Percentiles rank a stretch among this genome's conserved stretches.
These are phyloP conservation scores for Nasonia giraulti DNA, from an alignment of 1,140 invertebrate species.

Conservation along the genomic window DNA sequence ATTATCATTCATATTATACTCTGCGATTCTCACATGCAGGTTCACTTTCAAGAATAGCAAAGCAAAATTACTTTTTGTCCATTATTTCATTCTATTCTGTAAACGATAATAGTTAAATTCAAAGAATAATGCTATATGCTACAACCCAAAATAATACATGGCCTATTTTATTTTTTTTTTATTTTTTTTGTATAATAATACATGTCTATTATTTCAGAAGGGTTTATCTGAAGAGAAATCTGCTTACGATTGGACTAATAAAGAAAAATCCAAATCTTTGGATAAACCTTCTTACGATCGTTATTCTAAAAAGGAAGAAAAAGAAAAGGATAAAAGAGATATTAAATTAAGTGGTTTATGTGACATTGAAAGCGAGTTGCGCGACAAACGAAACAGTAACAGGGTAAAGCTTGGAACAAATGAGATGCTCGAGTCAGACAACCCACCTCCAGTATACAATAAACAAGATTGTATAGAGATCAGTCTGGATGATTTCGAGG, in stretches of 20 bases:
- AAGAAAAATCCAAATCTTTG: slow-evolving; percentile 70
- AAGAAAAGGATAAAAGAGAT: slow-evolving; percentile 69
- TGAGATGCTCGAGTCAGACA: slow-evolving; percentile 72
- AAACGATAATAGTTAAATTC: neutral
- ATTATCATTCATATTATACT: neutral
- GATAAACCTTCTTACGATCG: slow-evolving; percentile 67
- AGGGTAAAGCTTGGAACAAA: slow-evolving; percentile 70
- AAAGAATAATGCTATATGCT: too few relatives aligned
- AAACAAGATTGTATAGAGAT: slow-evolving; percentile 73
- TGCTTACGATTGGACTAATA: slow-evolving; percentile 68
- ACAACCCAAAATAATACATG: neutral
- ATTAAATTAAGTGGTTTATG: slow-evolving; percentile 53
- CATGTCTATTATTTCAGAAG: slow-evolving; percentile 60
- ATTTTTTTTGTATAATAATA: slow-evolving; percentile 22
- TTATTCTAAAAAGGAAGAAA: slow-evolving; percentile 65
- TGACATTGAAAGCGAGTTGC: slow-evolving; percentile 59
- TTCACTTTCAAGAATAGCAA: neutral
- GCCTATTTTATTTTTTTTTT: slow-evolving; percentile 11
- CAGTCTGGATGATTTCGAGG: slow-evolving; percentile 69
- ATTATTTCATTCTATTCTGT: neutral
- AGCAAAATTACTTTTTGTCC: neutral
- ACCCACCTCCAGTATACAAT: slow-evolving; percentile 67
- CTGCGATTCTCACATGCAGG: neutral
- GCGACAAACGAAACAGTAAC: slow-evolving; percentile 60
- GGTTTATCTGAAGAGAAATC: slow-evolving; percentile 66